Evolutionary conservation across 2,797 vertebrate genomes (phyloP).

Genomic region (Pseudochromis fuscus): DNA sequence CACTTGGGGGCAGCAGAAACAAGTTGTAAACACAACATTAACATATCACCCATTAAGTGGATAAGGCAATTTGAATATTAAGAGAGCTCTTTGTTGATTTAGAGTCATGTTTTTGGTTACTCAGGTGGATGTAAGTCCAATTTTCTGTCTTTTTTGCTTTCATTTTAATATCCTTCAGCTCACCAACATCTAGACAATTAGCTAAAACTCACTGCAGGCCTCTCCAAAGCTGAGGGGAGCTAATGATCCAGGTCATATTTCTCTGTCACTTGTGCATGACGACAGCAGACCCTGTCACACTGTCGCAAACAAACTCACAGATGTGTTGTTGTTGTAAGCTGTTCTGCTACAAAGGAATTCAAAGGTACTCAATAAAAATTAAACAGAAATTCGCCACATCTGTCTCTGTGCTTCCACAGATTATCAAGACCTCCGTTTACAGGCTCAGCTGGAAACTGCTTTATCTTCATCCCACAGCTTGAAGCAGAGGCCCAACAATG

Average conservation of each 20-base stretch:
- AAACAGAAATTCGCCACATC: neutral
- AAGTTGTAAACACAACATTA: neutral
- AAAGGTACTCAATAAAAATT: neutral
- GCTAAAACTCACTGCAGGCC: neutral
- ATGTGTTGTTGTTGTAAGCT: neutral
- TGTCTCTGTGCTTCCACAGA: conserved; percentile 29
- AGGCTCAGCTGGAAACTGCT: conserved; percentile 37
- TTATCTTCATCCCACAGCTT: conserved; percentile 70
- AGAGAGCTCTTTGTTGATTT: too few relatives aligned
- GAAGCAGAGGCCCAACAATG: conserved; percentile 53
- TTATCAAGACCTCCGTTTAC: conserved; percentile 52
- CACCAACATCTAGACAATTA: too few relatives aligned
- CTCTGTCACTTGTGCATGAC: neutral
- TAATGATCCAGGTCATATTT: neutral
- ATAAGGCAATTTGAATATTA: too few relatives aligned
- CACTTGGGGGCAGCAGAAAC: neutral
- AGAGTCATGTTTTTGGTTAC: neutral
- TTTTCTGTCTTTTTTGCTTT: neutral
- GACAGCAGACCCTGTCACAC: neutral
- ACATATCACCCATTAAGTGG: neutral
- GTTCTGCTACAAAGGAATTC: neutral
- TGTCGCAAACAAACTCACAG: neutral
- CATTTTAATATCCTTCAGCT: neutral
- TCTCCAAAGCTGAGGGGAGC: neutral
- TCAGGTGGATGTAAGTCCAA: neutral